phyloP scores from a whole-genome alignment of 2,797 vertebrate species.

The Sebastes matsubarae region DNA sequence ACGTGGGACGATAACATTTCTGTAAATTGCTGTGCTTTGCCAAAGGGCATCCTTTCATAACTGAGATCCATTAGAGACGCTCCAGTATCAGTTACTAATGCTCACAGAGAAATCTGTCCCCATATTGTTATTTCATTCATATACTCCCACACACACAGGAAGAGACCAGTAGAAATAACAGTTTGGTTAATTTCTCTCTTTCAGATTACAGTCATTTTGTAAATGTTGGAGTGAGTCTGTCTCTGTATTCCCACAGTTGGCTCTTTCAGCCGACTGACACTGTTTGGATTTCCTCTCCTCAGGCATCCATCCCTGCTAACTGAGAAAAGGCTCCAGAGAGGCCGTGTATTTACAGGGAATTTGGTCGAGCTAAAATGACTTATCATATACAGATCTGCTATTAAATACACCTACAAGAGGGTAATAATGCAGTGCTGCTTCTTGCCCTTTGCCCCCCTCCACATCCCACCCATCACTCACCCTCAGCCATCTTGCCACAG shows the following conservation, averaged over 20 bases:
- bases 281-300: not conserved
- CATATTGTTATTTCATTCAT: conserved; percentile 14
- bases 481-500: conserved; percentile 10
- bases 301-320: not conserved
- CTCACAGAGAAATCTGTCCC: not conserved
- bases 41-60: not conserved
- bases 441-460: conserved; percentile 15
- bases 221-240: not conserved
- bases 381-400: not conserved
- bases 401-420: not conserved
- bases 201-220: not conserved
- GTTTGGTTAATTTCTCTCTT: not conserved
- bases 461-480: conserved; percentile 16
- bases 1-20: not conserved
- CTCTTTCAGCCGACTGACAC: not conserved
- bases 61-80: not conserved
- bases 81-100: not conserved
- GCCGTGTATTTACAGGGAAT: not conserved
- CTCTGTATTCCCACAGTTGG: not conserved
- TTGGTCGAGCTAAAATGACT: not conserved
- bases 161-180: conserved; percentile 2
- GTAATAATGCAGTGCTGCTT: not conserved
- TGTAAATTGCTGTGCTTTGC: conserved; percentile 2
- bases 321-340: not conserved
- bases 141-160: conserved; percentile 8